Conservation (phyloP, 2,888 invertebrate genomes). For the Orchestes rusci region DNA sequence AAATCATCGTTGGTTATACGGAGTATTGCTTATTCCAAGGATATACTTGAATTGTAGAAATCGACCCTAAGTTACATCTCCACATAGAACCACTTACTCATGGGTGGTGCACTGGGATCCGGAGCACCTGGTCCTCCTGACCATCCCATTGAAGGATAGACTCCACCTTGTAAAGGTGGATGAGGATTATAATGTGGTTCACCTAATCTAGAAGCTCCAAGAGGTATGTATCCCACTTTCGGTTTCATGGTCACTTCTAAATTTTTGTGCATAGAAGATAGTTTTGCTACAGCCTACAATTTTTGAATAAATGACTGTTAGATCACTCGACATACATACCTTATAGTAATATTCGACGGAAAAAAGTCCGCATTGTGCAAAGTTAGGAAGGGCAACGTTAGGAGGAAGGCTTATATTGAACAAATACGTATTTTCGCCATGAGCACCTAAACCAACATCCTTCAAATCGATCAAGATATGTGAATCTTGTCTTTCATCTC, state of each 20-base stretch:
- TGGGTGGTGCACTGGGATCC: conserved; percentile 19
- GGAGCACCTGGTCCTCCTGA: conserved; percentile 6
- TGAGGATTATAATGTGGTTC: conserved; percentile 11
- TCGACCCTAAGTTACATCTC: no score
- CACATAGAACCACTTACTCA: no score
- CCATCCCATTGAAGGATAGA: conserved; percentile 16
- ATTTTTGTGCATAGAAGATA: conserved; percentile 28
- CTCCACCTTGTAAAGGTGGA: conserved; percentile 6
- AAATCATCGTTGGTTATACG: no score
- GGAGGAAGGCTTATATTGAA: conserved; percentile 31
- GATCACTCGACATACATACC: conserved; percentile 17
- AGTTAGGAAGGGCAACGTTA: conserved; percentile 32
- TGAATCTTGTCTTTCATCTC: conserved; percentile 25
- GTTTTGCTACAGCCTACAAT: conserved; percentile 27
- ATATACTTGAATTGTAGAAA: no score
- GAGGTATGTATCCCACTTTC: conserved; percentile 30
- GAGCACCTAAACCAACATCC: conserved; percentile 37
- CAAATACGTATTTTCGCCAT: conserved; percentile 35
- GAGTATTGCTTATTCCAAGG: no score
- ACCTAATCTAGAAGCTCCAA: conserved; percentile 17
- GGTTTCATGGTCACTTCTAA: conserved; percentile 27
- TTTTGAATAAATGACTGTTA: not conserved
- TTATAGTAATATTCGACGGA: conserved; percentile 30
- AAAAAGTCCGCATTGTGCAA: conserved; percentile 31
- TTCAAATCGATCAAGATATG: conserved; percentile 26